Evolutionary conservation across 2,888 invertebrate species (phyloP), one percentile per base, ranked within the genome.

Genomic region (Acanthococcus lagerstroemiae): DNA sequence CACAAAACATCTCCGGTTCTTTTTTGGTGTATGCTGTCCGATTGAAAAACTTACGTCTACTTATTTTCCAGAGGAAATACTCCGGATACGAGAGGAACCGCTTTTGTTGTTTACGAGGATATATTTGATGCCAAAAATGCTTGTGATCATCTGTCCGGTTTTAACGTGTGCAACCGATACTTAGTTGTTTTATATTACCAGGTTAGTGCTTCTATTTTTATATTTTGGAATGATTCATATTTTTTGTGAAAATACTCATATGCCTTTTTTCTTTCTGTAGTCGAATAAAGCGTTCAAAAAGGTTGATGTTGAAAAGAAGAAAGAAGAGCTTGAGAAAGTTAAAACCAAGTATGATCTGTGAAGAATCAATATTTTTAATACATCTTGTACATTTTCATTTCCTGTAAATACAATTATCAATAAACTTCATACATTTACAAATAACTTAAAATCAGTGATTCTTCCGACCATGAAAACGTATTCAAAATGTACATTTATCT

Each of bases 71-170:
- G 89, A 30, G 97, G 97, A 1, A 97, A 95, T 74, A 97, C 96
- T 24, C 90, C 95, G 15, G 97, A 99, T 78, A 95, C 96, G 0
- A 84, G 95, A 76, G 99, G 99, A 60, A 99, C 99, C 30, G 99
- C 99, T 19, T 99, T 97, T 83, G 96, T 99, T 55, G 95, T 99
- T 0, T 99, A 96, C 77, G 99, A 99, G 79, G 99, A 99, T 75
- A 99, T 99, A 73, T 99, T 99, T 80, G 99, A 99, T 82, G 99
- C 99, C 0, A 99, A 99, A 78, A 97, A 97, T 80, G 99, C 99
- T 3, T 99, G 99, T 78, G 99, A 99, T 77, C 97, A 99, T 78
- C 80, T 99, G 65, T 95, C 95, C 65, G 99, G 99, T 7, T 99
- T 99, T 77, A 99, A 99, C 77, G 97, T 99, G 27, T 97, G 97